Conservation (phyloP, 2,797 vertebrate species). For the Orientallactaga sibirica region DNA sequence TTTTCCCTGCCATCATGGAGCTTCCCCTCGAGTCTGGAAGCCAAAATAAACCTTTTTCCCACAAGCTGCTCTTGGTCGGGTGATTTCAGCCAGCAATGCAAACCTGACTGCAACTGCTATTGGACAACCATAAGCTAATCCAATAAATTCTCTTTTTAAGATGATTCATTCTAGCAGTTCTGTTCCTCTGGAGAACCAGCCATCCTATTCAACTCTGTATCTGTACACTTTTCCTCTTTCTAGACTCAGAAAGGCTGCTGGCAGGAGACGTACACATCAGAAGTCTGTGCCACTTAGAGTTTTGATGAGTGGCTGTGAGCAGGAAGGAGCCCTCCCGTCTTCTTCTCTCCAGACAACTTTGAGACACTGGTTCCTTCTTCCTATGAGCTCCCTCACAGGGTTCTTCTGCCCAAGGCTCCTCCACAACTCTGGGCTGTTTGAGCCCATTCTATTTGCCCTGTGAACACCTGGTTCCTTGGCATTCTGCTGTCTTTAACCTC, state of each 20-base stretch:
- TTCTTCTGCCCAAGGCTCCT: neutral
- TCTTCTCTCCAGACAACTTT: slow-evolving; percentile 16
- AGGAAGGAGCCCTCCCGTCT: neutral
- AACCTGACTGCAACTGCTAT: no score
- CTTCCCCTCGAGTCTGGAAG: no score
- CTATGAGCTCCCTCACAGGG: neutral
- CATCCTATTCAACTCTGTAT: neutral
- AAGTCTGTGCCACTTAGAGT: neutral
- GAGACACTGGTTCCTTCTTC: neutral
- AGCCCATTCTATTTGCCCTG: neutral
- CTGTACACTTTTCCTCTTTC: neutral
- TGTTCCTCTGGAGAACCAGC: no score
- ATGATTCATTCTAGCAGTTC: no score
- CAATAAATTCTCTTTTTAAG: no score
- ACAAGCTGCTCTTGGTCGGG: no score
- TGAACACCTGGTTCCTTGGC: neutral
- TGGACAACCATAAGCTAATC: no score
- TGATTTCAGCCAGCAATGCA: no score
- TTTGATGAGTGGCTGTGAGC: neutral
- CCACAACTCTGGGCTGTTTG: neutral
- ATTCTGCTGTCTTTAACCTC: slow-evolving; percentile 20
- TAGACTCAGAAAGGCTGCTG: neutral
- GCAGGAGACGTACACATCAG: neutral
- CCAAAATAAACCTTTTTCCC: no score
- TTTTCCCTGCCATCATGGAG: no score